Conservation (phyloP, 2,888 invertebrate genomes). For the Thecophora atra region DNA sequence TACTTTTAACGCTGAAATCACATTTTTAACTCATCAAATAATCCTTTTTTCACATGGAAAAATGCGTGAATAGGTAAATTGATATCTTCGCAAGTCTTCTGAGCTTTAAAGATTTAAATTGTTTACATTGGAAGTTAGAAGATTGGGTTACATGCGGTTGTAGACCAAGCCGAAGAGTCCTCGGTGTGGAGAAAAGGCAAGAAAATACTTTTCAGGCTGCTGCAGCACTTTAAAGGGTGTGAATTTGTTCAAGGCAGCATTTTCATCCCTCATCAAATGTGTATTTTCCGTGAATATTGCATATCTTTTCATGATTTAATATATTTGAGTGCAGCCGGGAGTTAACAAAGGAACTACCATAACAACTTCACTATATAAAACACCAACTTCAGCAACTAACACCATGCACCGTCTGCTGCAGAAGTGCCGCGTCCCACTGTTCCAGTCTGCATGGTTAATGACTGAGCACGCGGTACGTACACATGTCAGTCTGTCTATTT, state of each 20-base stretch:
- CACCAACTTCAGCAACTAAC: neutral
- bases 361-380: too few relatives aligned
- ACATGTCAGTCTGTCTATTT: slow-evolving; percentile 13
- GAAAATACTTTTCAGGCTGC: neutral
- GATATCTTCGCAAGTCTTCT: too few relatives aligned
- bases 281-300: neutral
- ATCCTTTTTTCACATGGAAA: too few relatives aligned
- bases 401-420: neutral
- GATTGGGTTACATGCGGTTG: too few relatives aligned
- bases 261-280: neutral
- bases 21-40: too few relatives aligned
- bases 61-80: too few relatives aligned
- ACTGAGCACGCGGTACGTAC: slow-evolving; percentile 25
- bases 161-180: too few relatives aligned
- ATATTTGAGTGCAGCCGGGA: slow-evolving; percentile 20
- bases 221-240: neutral
- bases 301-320: slow-evolving; percentile 27
- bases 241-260: neutral
- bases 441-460: slow-evolving; percentile 32
- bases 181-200: neutral
- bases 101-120: too few relatives aligned
- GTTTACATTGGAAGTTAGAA: too few relatives aligned
- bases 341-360: neutral
- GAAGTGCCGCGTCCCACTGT: neutral
- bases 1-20: too few relatives aligned